A percentile compares a stretch with the other conserved stretches of the same genome.
Conservation (phyloP, 2,113 vertebrate species). For the Mus spicilegus region DNA sequence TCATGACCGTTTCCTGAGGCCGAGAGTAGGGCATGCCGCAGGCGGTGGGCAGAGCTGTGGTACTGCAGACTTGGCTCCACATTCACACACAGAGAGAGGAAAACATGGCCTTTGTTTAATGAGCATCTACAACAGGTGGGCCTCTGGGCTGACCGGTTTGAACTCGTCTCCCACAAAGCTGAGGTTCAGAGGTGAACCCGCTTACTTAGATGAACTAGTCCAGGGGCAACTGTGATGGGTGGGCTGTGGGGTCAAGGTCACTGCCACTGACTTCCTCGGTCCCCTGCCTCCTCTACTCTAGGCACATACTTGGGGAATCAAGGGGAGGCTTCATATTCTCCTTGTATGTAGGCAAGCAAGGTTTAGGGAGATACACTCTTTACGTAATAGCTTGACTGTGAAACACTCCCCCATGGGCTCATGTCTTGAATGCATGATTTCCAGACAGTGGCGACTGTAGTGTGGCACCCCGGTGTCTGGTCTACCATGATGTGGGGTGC, state of each 20-base stretch:
- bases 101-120: background rate
- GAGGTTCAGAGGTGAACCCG: background rate
- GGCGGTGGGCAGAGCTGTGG: background rate
- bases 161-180: background rate
- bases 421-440: background rate
- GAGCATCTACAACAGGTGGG: background rate
- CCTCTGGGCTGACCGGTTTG: background rate
- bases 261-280: background rate
- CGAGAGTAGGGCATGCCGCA: background rate
- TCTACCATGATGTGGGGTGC: background rate
- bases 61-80: accelerated
- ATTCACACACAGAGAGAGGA: too few relatives aligned
- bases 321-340: background rate
- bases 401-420: too few relatives aligned
- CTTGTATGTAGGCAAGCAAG: background rate
- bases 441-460: background rate
- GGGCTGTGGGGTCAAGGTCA: background rate
- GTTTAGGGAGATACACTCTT: background rate
- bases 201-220: background rate
- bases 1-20: background rate
- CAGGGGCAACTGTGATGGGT: too few relatives aligned
- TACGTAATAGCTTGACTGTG: background rate
- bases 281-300: background rate
- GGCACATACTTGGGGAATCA: background rate
- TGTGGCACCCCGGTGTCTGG: too few relatives aligned